Conservation (phyloP, 2,113 vertebrate species). For the Phyllopteryx taeniolatus region DNA sequence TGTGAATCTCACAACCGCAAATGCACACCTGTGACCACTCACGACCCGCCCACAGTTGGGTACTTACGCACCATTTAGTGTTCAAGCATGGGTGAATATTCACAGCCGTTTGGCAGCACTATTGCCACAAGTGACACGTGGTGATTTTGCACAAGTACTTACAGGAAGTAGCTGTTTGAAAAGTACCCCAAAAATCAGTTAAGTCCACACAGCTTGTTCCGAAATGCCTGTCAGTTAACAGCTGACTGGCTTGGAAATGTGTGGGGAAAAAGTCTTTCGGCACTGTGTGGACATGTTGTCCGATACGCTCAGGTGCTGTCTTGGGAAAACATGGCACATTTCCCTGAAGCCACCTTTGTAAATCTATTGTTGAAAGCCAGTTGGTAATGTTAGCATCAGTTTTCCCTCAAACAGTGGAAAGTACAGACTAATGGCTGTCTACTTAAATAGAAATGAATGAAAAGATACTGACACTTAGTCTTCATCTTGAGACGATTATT, state of each 20-base stretch:
- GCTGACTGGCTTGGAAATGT: neutral
- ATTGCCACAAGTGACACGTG: neutral
- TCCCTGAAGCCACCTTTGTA: neutral
- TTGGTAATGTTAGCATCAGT: neutral
- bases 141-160: constrained; percentile 6
- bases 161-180: constrained; percentile 3
- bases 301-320: neutral
- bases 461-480: too few relatives aligned
- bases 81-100: constrained; percentile 16
- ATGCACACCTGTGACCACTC: constrained; percentile 43
- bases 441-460: too few relatives aligned
- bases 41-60: constrained; percentile 16
- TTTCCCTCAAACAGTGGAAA: too few relatives aligned
- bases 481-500: too few relatives aligned
- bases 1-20: constrained; percentile 26
- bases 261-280: neutral
- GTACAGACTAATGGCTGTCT: too few relatives aligned
- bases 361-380: neutral
- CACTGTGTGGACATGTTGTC: neutral
- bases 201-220: constrained; percentile 18
- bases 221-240: constrained; percentile 13
- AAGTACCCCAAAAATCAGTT: constrained; percentile 24
- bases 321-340: neutral
- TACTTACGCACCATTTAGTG: constrained; percentile 38
- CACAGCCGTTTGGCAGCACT: constrained; percentile 6